phyloP scores from a whole-genome alignment of 2,888 invertebrate genomes.

The Epistrophe eligans region DNA sequence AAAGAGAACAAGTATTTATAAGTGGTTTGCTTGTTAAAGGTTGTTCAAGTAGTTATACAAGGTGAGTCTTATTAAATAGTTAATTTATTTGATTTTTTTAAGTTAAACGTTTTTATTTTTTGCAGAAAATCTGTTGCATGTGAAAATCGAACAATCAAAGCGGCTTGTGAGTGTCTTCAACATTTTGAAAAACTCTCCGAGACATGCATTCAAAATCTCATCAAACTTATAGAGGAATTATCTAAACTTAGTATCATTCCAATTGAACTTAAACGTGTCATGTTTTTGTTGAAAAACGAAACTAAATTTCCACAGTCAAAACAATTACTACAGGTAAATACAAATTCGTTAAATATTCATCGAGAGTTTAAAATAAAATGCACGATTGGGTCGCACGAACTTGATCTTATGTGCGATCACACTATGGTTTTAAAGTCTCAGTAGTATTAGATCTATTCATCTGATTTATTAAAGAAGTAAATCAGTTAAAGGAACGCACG shows the following conservation, averaged over 20 bases:
- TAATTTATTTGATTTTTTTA: background rate
- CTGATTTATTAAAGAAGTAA: no score
- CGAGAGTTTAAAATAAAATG: no score
- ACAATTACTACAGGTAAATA: constrained; percentile 81
- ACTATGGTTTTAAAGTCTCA: no score
- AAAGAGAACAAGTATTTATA: constrained; percentile 83
- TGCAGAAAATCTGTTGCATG: constrained; percentile 85
- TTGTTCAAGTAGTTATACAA: constrained; percentile 84
- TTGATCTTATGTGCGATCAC: no score
- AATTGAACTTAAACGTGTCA: constrained; percentile 86
- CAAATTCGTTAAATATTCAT: background rate
- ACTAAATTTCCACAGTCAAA: constrained; percentile 81
- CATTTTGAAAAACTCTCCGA: constrained; percentile 83
- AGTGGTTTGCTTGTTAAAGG: constrained; percentile 82
- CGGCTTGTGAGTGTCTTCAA: constrained; percentile 84
- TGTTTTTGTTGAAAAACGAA: constrained; percentile 82
- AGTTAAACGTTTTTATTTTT: constrained; percentile 66
- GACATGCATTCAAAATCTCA: constrained; percentile 84
- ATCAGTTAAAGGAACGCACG: no score
- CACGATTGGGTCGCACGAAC: no score
- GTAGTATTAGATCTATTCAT: no score
- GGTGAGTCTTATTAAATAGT: constrained; percentile 78
- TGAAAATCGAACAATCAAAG: constrained; percentile 84
- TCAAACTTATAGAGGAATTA: constrained; percentile 85
- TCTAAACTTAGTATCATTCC: constrained; percentile 86